Base-by-base conservation (phyloP, 1,140 invertebrate genomes). In the Aporrectodea caliginosa region DNA sequence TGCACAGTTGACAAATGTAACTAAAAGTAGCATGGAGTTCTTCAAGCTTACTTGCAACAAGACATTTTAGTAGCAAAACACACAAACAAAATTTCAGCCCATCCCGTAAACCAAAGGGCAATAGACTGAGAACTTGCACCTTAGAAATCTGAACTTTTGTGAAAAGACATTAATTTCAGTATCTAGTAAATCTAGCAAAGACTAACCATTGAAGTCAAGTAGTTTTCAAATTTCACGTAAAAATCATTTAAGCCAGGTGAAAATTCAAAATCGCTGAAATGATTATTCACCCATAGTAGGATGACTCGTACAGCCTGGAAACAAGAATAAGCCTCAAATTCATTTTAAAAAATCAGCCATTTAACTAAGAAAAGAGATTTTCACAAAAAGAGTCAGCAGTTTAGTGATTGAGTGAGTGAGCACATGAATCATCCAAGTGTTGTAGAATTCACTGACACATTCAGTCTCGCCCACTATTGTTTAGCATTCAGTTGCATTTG, bases 201-300 rank as follows among this genome's bases (percentile, higher is more conserved):
- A n/a, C n/a, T n/a, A n/a, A n/a, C n/a, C n/a, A n/a, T n/a, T n/a
- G 43, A 58, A 6, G 43, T 58, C 43, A 58, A 22, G 22, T 12
- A 58, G 43, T 6, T 12, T 6, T 58, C 96, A 90, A 99, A 99
- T 75, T 92, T 92, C 88, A 98, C 95, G 72, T 99, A 89, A 86
- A 98, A 97, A 82, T 97, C 95, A 92, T 97, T 97, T 95, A 99
- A 97, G 35, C 92, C 92, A 34, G 94, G 93, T 90, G 97, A 94
- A 2, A 93, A 96, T 89, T 99, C 98, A 90, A 99, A 99, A 87
- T 99, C 98, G 32, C 96, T 98, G 85, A 99, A 99, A 90, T 99
- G 97, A 88, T 99, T 99, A 87, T 99, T 99, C 0, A 99, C 97
- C 98, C 98, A 99, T 0, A 98, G 85, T 1, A 99, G 89, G 0